Evolutionary conservation across 2,888 invertebrate species (phyloP).

Genomic region (Melangyna quadrimaculata): DNA sequence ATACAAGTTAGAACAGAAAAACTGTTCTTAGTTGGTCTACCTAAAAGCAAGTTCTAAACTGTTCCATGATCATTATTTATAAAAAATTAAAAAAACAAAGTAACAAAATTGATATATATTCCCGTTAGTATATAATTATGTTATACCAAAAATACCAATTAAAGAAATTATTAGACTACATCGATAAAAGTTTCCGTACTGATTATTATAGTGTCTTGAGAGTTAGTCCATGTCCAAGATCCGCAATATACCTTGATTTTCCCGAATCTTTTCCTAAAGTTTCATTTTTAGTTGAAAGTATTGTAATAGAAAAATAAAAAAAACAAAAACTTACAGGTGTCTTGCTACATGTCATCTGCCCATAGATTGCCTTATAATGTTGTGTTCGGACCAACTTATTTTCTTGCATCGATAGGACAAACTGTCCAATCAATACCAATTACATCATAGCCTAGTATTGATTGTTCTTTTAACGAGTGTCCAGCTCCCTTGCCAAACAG

Average conservation of each 20-base stretch:
- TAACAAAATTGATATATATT: neutral
- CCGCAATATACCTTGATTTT: conserved; percentile 93
- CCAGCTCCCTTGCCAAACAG: conserved; percentile 97
- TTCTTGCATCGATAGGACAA: conserved; percentile 89
- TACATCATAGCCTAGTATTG: conserved; percentile 91
- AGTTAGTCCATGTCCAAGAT: conserved; percentile 98
- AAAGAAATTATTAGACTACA: conserved; percentile 73
- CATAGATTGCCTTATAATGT: conserved; percentile 97
- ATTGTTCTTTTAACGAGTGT: conserved; percentile 90
- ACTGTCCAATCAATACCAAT: conserved; percentile 98
- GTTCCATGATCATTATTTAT: conserved; percentile 77
- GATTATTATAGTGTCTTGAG: conserved; percentile 93
- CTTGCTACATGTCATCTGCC: conserved; percentile 95
- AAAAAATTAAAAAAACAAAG: conserved; percentile 74
- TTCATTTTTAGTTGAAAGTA: conserved; percentile 54
- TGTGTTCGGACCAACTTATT: conserved; percentile 86
- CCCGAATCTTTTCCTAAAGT: conserved; percentile 88
- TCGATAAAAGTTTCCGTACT: conserved; percentile 92
- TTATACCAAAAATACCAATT: conserved; percentile 22
- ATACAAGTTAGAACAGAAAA: too few species aligned
- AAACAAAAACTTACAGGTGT: conserved; percentile 84
- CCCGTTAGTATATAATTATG: conserved; percentile 27
- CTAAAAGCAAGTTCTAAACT: too few species aligned
- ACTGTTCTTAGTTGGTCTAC: too few species aligned
- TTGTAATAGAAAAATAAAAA: too few species aligned